Evolutionary conservation across 2,797 vertebrate genomes (phyloP), one percentile per base, ranked within the genome.

Genomic region (Craterocephalus amniculus): DNA sequence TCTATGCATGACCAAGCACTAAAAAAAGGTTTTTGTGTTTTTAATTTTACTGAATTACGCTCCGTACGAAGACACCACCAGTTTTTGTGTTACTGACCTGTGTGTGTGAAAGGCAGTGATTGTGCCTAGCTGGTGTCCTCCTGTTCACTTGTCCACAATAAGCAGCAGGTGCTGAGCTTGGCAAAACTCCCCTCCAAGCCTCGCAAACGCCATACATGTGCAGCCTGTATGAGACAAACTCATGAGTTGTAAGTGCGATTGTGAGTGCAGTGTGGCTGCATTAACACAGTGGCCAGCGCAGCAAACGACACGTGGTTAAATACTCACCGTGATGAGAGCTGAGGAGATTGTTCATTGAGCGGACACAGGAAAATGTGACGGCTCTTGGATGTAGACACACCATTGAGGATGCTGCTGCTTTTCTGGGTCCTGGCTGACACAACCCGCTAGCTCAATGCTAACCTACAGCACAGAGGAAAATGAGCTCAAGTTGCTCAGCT

Each of bases 151-250:
- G 95, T 97, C 96, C 87, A 97, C 95, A 74, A 96, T 96, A 58
- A 91, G 88, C 95, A 93, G 83, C 93, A 95, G 95, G 97, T 99
- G 97, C 97, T 99, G 97, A 94, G 97, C 97, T 95, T 97, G 97
- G 96, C 97, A 98, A 94, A 98, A 99, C 83, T 98, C 97, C 95
- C 97, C 96, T 95, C 96, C 96, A 83, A 96, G 90, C 45, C 95
- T 96, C 96, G 95, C 95, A 96, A 98, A 96, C 96, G 96, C 97
- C 97, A 98, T 99, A 97, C 96, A 99, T 96, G 95, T 96, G 94
- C 94, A 94, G 92, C 95, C 94, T 95, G 78, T 13, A 88, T 92
- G 1, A 73, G 18, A 64, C 12, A 57, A 9, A 36, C 2, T 4
- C 0, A 8, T 18, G 27, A 20, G 18, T 6, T 6, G 7, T n/a